phyloP scores from a whole-genome alignment of 2,888 invertebrate genomes.

The Panzeria rudis region DNA sequence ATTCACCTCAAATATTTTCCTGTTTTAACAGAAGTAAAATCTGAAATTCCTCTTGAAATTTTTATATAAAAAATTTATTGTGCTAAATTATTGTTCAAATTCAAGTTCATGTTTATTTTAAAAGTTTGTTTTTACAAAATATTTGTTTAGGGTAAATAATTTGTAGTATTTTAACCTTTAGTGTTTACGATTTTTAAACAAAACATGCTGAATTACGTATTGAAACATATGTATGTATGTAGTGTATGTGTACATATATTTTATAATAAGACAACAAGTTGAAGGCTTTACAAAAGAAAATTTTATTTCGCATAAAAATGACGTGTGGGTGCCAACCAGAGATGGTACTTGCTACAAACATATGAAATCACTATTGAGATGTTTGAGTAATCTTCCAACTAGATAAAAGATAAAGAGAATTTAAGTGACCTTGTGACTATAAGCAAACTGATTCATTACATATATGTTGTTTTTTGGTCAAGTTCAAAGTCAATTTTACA shows the following conservation, averaged over 20 bases:
- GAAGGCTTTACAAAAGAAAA: conserved; percentile 37
- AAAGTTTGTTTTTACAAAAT: background rate
- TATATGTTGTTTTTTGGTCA: too few relatives aligned
- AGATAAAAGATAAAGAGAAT: too few relatives aligned
- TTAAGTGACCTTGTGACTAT: too few relatives aligned
- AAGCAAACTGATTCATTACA: too few relatives aligned
- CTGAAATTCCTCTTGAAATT: background rate
- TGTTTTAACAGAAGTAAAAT: background rate
- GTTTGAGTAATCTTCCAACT: too few relatives aligned
- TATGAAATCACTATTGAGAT: background rate
- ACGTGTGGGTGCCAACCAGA: conserved; percentile 47
- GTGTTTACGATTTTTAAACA: conserved; percentile 17
- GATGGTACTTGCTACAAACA: background rate
- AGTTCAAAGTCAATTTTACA: too few relatives aligned
- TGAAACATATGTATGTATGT: background rate
- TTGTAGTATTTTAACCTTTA: conserved; percentile 43
- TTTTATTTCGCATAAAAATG: background rate
- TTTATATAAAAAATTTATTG: background rate
- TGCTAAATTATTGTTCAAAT: conserved; percentile 7
- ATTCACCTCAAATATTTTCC: background rate
- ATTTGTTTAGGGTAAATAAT: conserved; percentile 1
- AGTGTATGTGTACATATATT: too few relatives aligned
- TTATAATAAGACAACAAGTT: conserved; percentile 28
- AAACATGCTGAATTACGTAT: background rate
- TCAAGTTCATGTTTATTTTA: conserved; percentile 65